Evolutionary conservation across 2,113 vertebrate genomes (phyloP).

Genomic region (Cephalopholis sonnerati): DNA sequence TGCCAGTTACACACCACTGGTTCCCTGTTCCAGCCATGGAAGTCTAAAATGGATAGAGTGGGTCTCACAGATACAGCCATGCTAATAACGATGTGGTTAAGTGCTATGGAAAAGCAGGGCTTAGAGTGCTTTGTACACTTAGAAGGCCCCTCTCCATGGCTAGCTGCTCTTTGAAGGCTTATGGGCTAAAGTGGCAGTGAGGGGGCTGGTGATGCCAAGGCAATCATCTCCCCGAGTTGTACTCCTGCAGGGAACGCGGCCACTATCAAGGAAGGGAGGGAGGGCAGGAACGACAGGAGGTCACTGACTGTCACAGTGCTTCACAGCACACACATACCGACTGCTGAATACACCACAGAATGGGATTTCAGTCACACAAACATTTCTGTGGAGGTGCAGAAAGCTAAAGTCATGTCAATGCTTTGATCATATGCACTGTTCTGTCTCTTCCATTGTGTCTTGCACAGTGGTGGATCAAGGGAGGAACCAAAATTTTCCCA

Average conservation of each 20-base stretch:
- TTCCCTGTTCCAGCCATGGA: constrained; percentile 9
- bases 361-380: constrained; percentile 30
- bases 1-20: constrained; percentile 33
- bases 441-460: no score
- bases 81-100: constrained; percentile 66
- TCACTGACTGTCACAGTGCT: constrained; percentile 29
- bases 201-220: constrained; percentile 56
- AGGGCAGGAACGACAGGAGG: constrained; percentile 37
- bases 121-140: constrained; percentile 66
- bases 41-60: constrained; percentile 8
- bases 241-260: constrained; percentile 39
- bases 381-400: constrained; percentile 15
- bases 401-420: background rate
- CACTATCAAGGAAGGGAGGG: constrained; percentile 25
- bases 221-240: constrained; percentile 57
- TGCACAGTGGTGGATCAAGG: no score
- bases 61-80: constrained; percentile 49
- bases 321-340: constrained; percentile 34
- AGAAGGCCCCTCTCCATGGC: constrained; percentile 58
- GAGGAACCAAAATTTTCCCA: no score
- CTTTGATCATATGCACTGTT: background rate
- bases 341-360: constrained; percentile 11
- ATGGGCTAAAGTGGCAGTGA: constrained; percentile 62
- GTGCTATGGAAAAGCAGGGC: constrained; percentile 58
- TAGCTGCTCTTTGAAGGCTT: constrained; percentile 70